These are phyloP conservation scores for Leptodactylus fallax DNA, from an alignment of 2,797 vertebrate genomes.

Conservation along the genomic window DNA sequence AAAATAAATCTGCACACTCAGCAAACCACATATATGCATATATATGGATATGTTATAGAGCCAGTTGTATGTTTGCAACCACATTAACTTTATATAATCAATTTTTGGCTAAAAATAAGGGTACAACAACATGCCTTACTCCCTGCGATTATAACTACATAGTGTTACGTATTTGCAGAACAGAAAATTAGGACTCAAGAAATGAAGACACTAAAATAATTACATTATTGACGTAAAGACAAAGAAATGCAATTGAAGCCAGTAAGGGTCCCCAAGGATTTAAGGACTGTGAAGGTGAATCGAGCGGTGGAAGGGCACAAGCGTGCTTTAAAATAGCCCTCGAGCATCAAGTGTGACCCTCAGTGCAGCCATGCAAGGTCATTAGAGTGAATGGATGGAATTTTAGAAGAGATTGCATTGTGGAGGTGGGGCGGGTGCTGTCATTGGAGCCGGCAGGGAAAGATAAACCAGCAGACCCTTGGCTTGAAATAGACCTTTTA, in stretches of 20 bases:
- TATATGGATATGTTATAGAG: no score
- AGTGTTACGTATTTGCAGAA: no score
- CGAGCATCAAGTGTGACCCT: constrained; percentile 50
- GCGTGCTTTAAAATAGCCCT: background rate
- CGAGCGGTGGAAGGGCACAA: background rate
- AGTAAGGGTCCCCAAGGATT: background rate
- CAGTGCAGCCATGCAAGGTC: constrained; percentile 71
- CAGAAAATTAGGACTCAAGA: background rate
- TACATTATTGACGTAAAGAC: background rate
- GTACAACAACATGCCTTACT: no score
- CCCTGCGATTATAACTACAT: no score
- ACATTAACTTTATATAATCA: no score
- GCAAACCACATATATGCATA: no score
- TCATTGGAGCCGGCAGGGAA: constrained; percentile 45
- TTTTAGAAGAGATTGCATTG: constrained; percentile 51
- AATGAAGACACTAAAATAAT: background rate
- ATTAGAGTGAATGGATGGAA: constrained; percentile 40
- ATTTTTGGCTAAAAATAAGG: no score
- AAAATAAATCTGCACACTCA: no score
- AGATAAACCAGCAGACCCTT: constrained; percentile 29
- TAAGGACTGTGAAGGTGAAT: constrained; percentile 29
- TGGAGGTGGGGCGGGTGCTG: background rate
- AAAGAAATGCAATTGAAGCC: background rate
- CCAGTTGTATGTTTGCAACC: no score
- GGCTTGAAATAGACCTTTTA: constrained; percentile 60